Conservation (phyloP, 2,113 vertebrate genomes). For the Channa argus region DNA sequence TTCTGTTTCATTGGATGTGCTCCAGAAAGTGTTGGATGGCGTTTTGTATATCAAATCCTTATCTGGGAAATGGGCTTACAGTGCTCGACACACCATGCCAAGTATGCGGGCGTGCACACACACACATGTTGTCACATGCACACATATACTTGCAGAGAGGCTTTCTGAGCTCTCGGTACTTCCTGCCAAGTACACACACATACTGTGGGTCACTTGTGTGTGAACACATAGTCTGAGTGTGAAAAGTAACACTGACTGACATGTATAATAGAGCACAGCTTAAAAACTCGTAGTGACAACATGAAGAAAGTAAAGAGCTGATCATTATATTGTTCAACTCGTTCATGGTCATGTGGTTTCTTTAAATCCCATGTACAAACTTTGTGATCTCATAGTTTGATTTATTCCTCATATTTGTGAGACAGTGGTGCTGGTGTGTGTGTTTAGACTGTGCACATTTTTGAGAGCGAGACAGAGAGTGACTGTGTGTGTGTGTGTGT, state of each 20-base stretch:
- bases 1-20: constrained; percentile 56
- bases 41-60: constrained; percentile 58
- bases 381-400: neutral
- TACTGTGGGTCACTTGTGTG: neutral
- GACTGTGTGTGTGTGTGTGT: constrained; percentile 13
- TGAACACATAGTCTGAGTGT: neutral
- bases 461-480: neutral
- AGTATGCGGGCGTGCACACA: constrained; percentile 15
- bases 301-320: neutral
- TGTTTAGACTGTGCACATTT: neutral
- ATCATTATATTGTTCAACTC: neutral
- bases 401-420: neutral
- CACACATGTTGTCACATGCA: constrained; percentile 4
- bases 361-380: neutral
- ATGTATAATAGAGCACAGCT: constrained; percentile 8
- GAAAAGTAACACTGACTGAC: neutral
- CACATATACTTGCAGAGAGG: neutral
- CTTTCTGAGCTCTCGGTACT: neutral
- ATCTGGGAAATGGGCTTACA: constrained; percentile 69
- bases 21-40: constrained; percentile 64
- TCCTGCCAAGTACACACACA: constrained; percentile 22
- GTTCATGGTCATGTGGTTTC: constrained; percentile 1
- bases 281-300: neutral
- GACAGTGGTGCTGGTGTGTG: neutral
- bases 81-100: constrained; percentile 30